Base-by-base conservation (phyloP, 2,113 vertebrate genomes). In the Hippocampus barbouri region DNA sequence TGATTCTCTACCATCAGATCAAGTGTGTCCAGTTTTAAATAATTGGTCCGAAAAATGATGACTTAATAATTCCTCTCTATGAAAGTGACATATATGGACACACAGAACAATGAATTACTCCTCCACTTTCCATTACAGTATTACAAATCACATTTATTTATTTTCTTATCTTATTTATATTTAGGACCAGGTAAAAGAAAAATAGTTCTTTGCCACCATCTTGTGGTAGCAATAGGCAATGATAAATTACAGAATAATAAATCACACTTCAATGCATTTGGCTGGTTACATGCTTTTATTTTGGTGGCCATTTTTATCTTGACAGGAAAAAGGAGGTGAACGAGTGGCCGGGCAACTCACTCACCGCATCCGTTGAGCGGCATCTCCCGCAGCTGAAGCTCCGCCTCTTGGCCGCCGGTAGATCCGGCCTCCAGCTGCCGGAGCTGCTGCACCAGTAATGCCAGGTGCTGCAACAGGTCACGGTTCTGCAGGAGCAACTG, bases 401-500 rank as follows among this genome's bases (percentile, higher is more conserved):
- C 63, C 25, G 12, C 21, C 56, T 45, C 70, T 69, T 76, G 0
- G 76, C 14, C n/a, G 41, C 7, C 53, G 66, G 40, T 4, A 14
- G 79, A 2, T 71, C 74, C 86, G 63, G 83, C 79, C 80, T 95
- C 94, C 79, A 94, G 86, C 73, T 93, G 92, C 2, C 92, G 92
- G 53, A 97, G 91, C 82, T 96, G 94, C 82, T 91, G 89, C 82
- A 95, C 94, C n/a, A 94, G 91, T 82, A 94, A 73, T 0, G 93
- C 89, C 79, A 97, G 90, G 68, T 94, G 93, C 80, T 94, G 92
- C 66, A 95, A 91, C 72, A 96, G 78, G 77, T 95, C 93, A 0
- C 91, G 79, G 90, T 95, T 95, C 89, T 95, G 93, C 79, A 95
- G 77, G 68, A 96, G 91, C 56, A 96, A 91, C 90, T 95, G 94